Conservation (phyloP, 1,140 invertebrate genomes). For the Aleiodes sp. region DNA sequence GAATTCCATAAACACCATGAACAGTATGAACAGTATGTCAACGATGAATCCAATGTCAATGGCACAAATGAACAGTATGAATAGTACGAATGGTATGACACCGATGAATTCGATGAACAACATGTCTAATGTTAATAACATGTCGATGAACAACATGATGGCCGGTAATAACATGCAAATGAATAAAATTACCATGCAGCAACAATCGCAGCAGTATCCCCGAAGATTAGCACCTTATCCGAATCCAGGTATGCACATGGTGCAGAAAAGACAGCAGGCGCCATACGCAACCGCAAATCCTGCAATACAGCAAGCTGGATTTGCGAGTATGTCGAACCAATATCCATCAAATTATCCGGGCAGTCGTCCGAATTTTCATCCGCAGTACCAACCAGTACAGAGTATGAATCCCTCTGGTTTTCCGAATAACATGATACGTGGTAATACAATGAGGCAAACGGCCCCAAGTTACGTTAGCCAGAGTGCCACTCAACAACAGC, state of each 20-base stretch:
- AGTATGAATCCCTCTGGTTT: constrained; percentile 64
- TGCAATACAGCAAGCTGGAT: constrained; percentile 65
- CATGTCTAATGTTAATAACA: constrained; percentile 67
- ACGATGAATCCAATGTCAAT: constrained; percentile 68
- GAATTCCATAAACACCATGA: constrained; percentile 66
- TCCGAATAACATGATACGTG: constrained; percentile 65
- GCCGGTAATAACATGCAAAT: constrained; percentile 67
- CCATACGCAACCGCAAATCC: constrained; percentile 32
- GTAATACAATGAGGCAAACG: constrained; percentile 67
- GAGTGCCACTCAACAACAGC: constrained; percentile 66
- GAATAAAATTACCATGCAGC: constrained; percentile 71
- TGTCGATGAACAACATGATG: constrained; percentile 75
- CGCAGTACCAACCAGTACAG: constrained; percentile 76
- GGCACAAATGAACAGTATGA: constrained; percentile 67
- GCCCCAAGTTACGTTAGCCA: constrained; percentile 72
- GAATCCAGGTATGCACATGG: constrained; percentile 81
- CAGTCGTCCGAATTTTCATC: constrained; percentile 72
- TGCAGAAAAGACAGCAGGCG: constrained; percentile 73
- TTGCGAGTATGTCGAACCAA: constrained; percentile 66
- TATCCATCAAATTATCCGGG: constrained; percentile 66
- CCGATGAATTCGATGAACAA: constrained; percentile 73
- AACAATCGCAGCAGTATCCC: constrained; percentile 55
- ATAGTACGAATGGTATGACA: constrained; percentile 62
- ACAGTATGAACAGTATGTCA: constrained; percentile 66
- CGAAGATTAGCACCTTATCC: constrained; percentile 83